Conservation (phyloP, 2,113 vertebrate genomes). For the Phyllostomus discolor region DNA sequence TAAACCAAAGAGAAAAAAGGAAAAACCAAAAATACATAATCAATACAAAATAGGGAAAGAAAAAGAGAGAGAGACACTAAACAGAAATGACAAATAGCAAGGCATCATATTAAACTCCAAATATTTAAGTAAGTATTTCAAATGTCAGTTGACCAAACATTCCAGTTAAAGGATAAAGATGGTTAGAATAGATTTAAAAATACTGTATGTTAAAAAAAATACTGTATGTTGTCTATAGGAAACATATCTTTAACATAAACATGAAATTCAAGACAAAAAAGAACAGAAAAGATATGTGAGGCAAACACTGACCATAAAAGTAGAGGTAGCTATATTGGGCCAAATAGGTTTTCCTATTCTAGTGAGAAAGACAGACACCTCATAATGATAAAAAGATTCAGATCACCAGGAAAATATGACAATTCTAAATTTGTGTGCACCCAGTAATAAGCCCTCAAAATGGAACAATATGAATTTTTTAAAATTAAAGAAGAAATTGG, state of each 20-base stretch:
- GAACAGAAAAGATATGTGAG: not conserved
- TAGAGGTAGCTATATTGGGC: not conserved
- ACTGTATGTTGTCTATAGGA: not conserved
- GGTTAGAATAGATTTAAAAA: not conserved
- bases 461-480: not conserved
- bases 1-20: not conserved
- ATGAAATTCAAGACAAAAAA: not conserved
- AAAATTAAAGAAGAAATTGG: not conserved
- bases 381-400: not conserved
- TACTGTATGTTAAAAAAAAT: not conserved
- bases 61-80: not conserved
- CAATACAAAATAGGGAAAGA: not conserved
- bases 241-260: not conserved
- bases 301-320: not conserved
- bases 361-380: not conserved
- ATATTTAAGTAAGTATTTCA: not conserved
- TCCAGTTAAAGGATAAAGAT: not conserved
- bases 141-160: not conserved
- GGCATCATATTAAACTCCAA: not conserved
- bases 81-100: not conserved
- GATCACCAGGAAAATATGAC: not conserved
- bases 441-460: not conserved
- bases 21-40: not conserved
- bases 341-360: not conserved
- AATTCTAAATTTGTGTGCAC: not conserved